Conservation (phyloP, 2,113 vertebrate genomes). For the Uropsilus gracilis region DNA sequence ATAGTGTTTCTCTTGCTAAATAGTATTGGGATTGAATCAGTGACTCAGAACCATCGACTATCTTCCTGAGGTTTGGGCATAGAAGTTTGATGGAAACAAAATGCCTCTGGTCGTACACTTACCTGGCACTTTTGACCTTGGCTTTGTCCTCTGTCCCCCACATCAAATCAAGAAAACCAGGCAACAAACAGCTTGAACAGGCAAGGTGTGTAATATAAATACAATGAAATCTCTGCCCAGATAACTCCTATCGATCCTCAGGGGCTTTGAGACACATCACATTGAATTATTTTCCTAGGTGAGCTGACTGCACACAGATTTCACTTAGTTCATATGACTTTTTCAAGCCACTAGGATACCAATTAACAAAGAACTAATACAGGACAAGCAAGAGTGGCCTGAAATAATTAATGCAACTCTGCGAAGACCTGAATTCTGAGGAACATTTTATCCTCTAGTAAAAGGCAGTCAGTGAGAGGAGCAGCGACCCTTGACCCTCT, state of each 20-base stretch:
- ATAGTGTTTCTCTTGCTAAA: conserved; percentile 53
- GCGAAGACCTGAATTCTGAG: conserved; percentile 35
- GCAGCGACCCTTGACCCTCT: not conserved
- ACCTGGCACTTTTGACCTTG: conserved; percentile 71
- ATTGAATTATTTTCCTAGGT: conserved; percentile 43
- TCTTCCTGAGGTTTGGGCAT: not conserved
- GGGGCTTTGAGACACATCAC: conserved; percentile 53
- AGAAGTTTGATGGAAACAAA: not conserved
- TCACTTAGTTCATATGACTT: conserved; percentile 63
- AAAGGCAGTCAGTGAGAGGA: not conserved
- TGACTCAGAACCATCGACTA: not conserved
- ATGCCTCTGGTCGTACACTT: conserved; percentile 20
- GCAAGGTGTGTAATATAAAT: conserved; percentile 74
- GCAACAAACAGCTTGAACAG: conserved; percentile 67
- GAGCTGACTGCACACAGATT: conserved; percentile 56
- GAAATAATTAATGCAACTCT: conserved; percentile 58
- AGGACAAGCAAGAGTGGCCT: not conserved
- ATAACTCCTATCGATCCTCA: conserved; percentile 68
- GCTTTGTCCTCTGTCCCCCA: conserved; percentile 66
- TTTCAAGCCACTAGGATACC: conserved; percentile 65
- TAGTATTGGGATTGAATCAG: not conserved
- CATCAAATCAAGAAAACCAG: conserved; percentile 69
- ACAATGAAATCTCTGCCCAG: conserved; percentile 74
- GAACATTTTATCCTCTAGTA: conserved; percentile 15
- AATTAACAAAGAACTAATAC: conserved; percentile 70